Conservation (phyloP, 2,797 vertebrate species). For the Choloepus didactylus region DNA sequence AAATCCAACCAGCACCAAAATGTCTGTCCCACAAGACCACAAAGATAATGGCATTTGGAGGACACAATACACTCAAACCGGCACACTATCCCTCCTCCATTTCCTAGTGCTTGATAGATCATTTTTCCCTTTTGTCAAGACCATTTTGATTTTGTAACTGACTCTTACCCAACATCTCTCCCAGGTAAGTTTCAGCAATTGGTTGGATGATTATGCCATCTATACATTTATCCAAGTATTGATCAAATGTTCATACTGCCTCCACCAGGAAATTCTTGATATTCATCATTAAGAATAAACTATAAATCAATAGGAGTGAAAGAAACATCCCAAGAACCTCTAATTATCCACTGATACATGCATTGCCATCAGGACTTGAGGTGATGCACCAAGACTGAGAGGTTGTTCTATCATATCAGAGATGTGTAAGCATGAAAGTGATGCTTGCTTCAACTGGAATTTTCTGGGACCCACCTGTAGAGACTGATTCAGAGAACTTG, state of each 20-base stretch:
- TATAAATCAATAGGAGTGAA: neutral
- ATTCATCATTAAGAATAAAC: neutral
- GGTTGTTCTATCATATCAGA: neutral
- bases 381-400: fast-evolving
- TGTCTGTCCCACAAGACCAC: too few species aligned
- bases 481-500: neutral
- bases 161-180: neutral
- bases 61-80: too few species aligned
- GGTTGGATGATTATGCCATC: neutral
- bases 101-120: neutral
- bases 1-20: too few species aligned
- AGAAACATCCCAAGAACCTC: neutral
- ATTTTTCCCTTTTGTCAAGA: neutral
- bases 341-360: neutral
- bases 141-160: neutral
- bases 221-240: neutral
- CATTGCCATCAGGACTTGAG: neutral
- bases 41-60: too few species aligned
- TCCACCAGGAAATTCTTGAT: neutral
- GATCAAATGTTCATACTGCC: neutral
- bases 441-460: neutral
- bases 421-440: fast-evolving
- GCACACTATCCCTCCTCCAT: neutral
- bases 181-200: neutral
- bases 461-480: neutral